Base-by-base conservation (phyloP, 2,888 invertebrate genomes). In the Patella pellucida region DNA sequence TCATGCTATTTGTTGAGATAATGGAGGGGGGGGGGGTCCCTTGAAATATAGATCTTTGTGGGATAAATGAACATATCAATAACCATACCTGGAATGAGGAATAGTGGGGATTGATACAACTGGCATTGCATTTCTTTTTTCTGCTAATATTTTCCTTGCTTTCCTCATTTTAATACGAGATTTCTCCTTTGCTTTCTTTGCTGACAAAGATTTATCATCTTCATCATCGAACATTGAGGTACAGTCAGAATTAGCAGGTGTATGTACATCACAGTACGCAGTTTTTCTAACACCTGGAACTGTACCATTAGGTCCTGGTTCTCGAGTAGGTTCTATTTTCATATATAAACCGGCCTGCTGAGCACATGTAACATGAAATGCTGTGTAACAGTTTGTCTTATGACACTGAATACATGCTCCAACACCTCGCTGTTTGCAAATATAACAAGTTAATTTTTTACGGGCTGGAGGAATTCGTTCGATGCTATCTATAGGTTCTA, bases 341-440 rank as follows among this genome's bases (percentile, higher is more conserved):
- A 91, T 91, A 79, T 87, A 90, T 54, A 99, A 92, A 0, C 94
- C 97, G 41, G 98, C 97, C 79, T 91, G 97, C 90, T 98, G 98
- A 0, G 99, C 99, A 91, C 99, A 99, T 0, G 99, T 99, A 3
- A 99, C 99, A 91, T 99, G 99, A 92, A 99, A 99, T 0, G 99
- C 98, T 12, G 97, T 96, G 90, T 98, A 98, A 90, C 98, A 98
- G 91, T 96, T 97, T 85, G 95, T 95, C 88, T 97, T 96, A 91
- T 98, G 97, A 90, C 99, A 99, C 92, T 99, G 99, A 81, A 99
- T 98, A 89, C 99, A 99, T 0, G 99, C 98, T 5, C 99, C 99
- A 0, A 95, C 95, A 52, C 90, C 89, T 54, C 89, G 82, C 84
- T 90, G 89, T 82, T 90, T 98, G 92, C 99, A 99, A 74, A 99